Conservation (phyloP, 2,888 invertebrate species). For the Ypsolopha scabrella region DNA sequence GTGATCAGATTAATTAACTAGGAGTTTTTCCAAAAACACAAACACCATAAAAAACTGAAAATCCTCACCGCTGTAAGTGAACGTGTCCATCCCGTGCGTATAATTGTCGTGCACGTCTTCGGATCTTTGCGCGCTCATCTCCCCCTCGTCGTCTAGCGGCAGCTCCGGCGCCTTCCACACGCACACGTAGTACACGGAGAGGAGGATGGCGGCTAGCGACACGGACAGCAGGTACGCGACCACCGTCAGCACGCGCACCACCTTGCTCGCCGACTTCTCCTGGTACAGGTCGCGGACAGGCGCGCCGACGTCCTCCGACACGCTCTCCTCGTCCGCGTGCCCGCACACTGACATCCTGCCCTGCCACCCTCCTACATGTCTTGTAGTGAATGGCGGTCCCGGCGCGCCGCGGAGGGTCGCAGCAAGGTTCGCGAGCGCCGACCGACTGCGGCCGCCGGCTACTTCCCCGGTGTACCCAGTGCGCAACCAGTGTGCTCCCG, state of each 20-base stretch:
- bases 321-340: slow-evolving; percentile 41
- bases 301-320: slow-evolving; percentile 31
- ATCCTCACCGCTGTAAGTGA: too few species aligned
- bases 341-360: slow-evolving; percentile 48
- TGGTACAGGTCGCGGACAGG: slow-evolving; percentile 44
- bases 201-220: slow-evolving; percentile 84
- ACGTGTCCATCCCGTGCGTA: too few species aligned
- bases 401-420: slow-evolving; percentile 20
- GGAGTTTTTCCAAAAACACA: too few species aligned
- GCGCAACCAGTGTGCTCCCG: slow-evolving; percentile 15
- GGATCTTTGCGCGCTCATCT: neutral
- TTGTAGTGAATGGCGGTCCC: neutral
- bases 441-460: slow-evolving; percentile 4
- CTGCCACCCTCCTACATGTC: slow-evolving; percentile 26
- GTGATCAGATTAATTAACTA: too few species aligned
- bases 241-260: slow-evolving; percentile 79
- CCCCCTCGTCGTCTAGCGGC: slow-evolving; percentile 21
- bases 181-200: slow-evolving; percentile 85
- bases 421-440: neutral
- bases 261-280: slow-evolving; percentile 51
- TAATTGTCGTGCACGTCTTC: too few species aligned
- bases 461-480: neutral
- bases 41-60: too few species aligned
- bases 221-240: slow-evolving; percentile 86
- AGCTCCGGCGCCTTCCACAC: slow-evolving; percentile 81